Percentiles rank a stretch among this genome's conserved stretches.
These are phyloP conservation scores for Neoaliturus tenellus DNA, from an alignment of 2,888 invertebrate species.

Conservation along the genomic window DNA sequence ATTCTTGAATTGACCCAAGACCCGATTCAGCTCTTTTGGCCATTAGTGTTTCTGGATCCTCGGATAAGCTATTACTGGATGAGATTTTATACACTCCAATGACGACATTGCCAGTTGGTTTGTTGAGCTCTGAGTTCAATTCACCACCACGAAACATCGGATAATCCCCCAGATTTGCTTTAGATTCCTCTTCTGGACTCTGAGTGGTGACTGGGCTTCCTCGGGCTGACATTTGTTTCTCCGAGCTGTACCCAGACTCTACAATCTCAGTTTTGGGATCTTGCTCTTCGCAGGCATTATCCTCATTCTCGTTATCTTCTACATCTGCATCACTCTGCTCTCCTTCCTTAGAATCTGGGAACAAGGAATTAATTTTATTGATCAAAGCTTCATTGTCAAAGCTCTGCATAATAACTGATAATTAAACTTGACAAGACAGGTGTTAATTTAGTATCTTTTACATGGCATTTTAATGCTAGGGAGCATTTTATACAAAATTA, in stretches of 20 bases:
- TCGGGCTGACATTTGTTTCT: slow-evolving; percentile 70
- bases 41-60: slow-evolving; percentile 34
- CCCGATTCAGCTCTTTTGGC: slow-evolving; percentile 54
- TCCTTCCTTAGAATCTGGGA: slow-evolving; percentile 22
- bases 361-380: not conserved
- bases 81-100: not conserved
- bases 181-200: slow-evolving; percentile 33
- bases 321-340: slow-evolving; percentile 83
- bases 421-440: too few relatives aligned
- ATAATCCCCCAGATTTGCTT: not conserved
- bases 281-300: slow-evolving; percentile 73
- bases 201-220: slow-evolving; percentile 61
- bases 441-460: too few relatives aligned
- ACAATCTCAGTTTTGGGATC: slow-evolving; percentile 63
- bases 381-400: too few relatives aligned
- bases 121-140: not conserved
- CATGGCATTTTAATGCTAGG: too few relatives aligned
- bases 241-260: slow-evolving; percentile 83
- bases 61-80: not conserved
- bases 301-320: slow-evolving; percentile 85
- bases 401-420: too few relatives aligned
- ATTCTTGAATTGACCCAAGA: slow-evolving; percentile 49
- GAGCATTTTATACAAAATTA: too few relatives aligned
- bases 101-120: not conserved
- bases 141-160: not conserved